Evolutionary conservation across 2,797 vertebrate species (phyloP), one percentile per base, ranked within the genome.

Genomic region (Lepus townsendii): DNA sequence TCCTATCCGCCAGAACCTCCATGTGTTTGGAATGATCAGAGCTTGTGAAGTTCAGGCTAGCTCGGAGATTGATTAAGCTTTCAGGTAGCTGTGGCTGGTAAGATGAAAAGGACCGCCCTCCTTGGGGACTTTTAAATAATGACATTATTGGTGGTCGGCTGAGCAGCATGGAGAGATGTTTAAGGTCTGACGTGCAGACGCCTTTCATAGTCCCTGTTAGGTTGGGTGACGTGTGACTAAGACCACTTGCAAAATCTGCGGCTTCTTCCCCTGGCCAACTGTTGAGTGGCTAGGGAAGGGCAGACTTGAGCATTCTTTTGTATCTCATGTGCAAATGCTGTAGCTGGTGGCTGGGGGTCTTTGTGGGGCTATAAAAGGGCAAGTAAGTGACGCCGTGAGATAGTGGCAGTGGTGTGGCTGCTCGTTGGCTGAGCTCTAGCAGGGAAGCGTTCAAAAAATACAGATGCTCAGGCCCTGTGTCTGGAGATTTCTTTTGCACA

Each of bases 21-120:
- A 16, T 24, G 7, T 83, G 86, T 97, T 83, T 92, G 66, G 66
- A 66, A 32, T 83, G 50, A 93, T 94, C 93, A 90, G 63, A 83
- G 26, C 72, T 52, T 94, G 7, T 85, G 91, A 83, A 89, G 69
- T 91, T 78, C 65, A 54, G 19, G 24, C 42, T 85, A 71, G 82
- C 68, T 87, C 77, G 76, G 66, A 79, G 90, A 87, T 88, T 93
- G 77, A 94, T 90, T 96, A 79, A 57, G 50, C 76, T 92, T 91
- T 96, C 24, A 66, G 72, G n/a, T 35, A 57, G n/a, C 68, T 95
- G n/a, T 80, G 90, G 65, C 91, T 42, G 16, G 54, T 82, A 60
- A 95, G 92, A 95, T 94, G 85, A 83, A 97, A 97, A 96, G 85
- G 11, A 65, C 75, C 27, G 9, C 4, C 91, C 83, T 89, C 90